A percentile compares a stretch with the other conserved stretches of the same genome.
Evolutionary conservation across 2,797 vertebrate species (phyloP).

Genomic region (Smutsia gigantea): DNA sequence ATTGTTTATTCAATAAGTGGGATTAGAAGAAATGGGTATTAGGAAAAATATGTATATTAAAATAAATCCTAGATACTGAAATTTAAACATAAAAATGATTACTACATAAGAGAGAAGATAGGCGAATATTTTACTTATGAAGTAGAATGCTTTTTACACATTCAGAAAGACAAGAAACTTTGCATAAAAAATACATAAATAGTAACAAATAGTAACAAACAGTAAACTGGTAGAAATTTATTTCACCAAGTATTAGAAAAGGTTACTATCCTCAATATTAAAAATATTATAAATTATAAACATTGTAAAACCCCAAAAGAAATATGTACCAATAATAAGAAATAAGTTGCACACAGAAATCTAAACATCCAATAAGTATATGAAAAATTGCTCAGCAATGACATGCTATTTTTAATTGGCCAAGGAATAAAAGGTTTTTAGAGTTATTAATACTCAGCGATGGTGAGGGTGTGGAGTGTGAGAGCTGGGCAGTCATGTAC

Average conservation of each 20-base stretch:
- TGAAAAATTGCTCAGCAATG: neutral
- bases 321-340: neutral
- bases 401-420: neutral
- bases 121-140: neutral
- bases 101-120: neutral
- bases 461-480: neutral
- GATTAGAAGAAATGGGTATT: constrained; percentile 28
- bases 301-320: neutral
- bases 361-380: neutral
- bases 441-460: neutral
- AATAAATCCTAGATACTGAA: neutral
- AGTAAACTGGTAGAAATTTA: neutral
- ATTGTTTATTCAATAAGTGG: neutral
- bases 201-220: neutral
- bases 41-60: neutral
- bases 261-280: neutral
- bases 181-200: neutral
- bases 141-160: neutral
- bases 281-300: neutral
- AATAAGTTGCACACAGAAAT: neutral
- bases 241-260: neutral
- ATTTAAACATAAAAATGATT: constrained; percentile 6
- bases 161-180: neutral
- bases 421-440: neutral
- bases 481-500: neutral